Evolutionary conservation across 2,797 vertebrate species (phyloP).

Genomic region (Characodon lateralis): DNA sequence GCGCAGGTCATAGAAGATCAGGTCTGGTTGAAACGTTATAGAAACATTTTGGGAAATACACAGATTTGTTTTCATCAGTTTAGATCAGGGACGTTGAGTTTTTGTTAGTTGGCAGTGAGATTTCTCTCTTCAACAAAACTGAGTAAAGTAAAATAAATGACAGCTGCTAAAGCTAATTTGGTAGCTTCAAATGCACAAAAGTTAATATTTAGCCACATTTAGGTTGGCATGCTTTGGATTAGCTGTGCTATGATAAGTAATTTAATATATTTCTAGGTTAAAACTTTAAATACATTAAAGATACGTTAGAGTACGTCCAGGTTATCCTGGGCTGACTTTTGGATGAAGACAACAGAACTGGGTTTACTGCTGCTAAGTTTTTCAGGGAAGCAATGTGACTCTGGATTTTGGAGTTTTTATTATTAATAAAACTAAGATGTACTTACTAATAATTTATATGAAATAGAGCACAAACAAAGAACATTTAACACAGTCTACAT

Average conservation of each 20-base stretch:
- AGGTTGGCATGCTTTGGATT: too few species aligned
- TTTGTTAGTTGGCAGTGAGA: neutral
- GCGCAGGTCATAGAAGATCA: neutral
- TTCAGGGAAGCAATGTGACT: too few species aligned
- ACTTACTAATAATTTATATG: neutral
- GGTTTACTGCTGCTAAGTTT: too few species aligned
- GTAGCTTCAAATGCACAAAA: neutral
- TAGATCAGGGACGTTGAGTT: neutral
- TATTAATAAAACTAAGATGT: too few species aligned
- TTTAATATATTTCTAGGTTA: too few species aligned
- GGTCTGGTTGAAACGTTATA: slow-evolving; percentile 4
- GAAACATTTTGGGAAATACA: slow-evolving; percentile 13
- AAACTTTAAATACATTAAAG: too few species aligned
- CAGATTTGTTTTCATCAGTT: neutral
- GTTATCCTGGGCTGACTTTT: too few species aligned
- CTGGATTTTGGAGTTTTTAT: too few species aligned
- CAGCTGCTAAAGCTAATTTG: neutral
- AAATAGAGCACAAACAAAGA: neutral
- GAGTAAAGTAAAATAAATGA: neutral
- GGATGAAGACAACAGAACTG: too few species aligned
- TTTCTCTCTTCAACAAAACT: neutral
- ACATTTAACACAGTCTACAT: neutral
- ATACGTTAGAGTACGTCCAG: too few species aligned
- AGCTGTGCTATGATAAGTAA: too few species aligned
- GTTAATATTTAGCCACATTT: too few species aligned